Evolutionary conservation across 2,797 vertebrate species (phyloP).

Genomic region (Sebastes hubbsi): DNA sequence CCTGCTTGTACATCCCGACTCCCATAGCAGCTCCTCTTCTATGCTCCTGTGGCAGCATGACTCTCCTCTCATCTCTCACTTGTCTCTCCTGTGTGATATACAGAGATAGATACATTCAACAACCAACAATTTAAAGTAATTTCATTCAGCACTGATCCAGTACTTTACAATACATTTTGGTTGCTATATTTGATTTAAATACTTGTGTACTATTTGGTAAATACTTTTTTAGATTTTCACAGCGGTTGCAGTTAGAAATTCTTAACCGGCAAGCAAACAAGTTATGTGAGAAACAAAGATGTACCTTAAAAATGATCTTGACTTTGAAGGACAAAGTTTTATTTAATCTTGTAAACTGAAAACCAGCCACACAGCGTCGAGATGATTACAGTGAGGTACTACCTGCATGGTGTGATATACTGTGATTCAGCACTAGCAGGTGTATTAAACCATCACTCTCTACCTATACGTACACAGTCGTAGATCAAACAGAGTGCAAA

Average conservation of each 20-base stretch:
- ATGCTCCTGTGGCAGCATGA: too few relatives aligned
- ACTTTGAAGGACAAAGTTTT: background rate
- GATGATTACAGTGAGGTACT: background rate
- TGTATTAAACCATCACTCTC: background rate
- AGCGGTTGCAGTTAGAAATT: background rate
- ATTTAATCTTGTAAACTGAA: background rate
- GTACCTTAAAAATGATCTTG: background rate
- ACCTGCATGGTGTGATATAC: background rate
- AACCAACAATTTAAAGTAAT: too few relatives aligned
- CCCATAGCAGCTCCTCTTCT: too few relatives aligned
- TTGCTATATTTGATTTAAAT: too few relatives aligned
- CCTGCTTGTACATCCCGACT: too few relatives aligned
- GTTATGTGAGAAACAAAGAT: background rate
- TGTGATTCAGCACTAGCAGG: conserved; percentile 6
- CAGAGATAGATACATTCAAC: too few relatives aligned
- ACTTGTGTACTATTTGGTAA: background rate
- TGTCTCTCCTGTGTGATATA: too few relatives aligned
- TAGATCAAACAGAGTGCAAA: conserved; percentile 8
- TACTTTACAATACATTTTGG: too few relatives aligned
- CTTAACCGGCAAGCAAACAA: background rate
- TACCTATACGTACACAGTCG: background rate
- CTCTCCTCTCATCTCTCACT: too few relatives aligned
- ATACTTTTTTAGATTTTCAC: background rate
- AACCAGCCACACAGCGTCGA: background rate
- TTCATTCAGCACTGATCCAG: too few relatives aligned